Evolutionary conservation across 2,113 vertebrate species (phyloP).

Genomic region (Mobula birostris): DNA sequence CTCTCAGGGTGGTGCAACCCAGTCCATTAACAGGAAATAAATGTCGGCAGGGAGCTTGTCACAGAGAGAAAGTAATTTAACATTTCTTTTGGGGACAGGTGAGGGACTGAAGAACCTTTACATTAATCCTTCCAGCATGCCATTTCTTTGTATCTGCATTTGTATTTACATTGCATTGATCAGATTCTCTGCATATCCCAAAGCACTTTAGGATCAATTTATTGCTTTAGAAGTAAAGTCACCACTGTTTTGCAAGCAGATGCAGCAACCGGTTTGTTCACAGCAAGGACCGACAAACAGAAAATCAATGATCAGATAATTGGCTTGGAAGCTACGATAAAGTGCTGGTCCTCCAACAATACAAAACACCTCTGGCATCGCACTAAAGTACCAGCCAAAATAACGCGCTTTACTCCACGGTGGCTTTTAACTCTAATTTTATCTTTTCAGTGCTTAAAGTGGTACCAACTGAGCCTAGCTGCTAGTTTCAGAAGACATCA

Average conservation of each 20-base stretch:
- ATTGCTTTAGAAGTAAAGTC: background rate
- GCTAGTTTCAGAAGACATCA: background rate
- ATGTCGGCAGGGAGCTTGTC: background rate
- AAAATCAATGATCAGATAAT: background rate
- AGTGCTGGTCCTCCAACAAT: background rate
- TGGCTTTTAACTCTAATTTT: background rate
- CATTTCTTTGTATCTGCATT: background rate
- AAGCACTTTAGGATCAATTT: background rate
- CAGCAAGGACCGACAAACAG: background rate
- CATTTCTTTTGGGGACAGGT: background rate
- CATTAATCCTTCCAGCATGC: background rate
- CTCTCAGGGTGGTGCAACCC: background rate
- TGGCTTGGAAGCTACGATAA: background rate
- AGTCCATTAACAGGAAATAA: background rate
- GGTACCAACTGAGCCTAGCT: background rate
- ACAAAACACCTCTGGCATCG: background rate
- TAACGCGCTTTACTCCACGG: background rate
- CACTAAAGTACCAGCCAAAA: background rate
- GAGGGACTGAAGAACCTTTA: background rate
- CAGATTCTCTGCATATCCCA: background rate
- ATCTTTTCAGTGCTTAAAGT: background rate
- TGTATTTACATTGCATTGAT: background rate
- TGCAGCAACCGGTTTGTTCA: background rate
- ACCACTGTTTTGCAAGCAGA: background rate
- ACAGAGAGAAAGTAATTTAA: no score